A percentile compares a stretch with the other conserved stretches of the same genome.
phyloP scores from a whole-genome alignment of 2,888 invertebrate genomes.

The Pseudeuparius sepicola region DNA sequence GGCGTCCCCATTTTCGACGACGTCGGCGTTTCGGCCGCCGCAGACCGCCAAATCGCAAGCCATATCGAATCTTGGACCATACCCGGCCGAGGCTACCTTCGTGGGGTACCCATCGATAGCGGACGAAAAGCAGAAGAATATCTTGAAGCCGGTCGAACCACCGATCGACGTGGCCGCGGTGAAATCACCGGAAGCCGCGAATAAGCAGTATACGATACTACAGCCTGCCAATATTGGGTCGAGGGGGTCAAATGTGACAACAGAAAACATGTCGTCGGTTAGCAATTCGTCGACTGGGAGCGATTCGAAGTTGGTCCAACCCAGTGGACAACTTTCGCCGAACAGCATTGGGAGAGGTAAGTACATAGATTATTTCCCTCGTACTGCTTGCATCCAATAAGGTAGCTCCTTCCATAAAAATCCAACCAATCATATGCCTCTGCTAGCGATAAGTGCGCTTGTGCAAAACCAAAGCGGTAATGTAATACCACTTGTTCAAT shows the following conservation, averaged over 20 bases:
- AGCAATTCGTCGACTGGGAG: slow-evolving; percentile 17
- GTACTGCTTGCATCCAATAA: too few species aligned
- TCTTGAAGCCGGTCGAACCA: slow-evolving; percentile 37
- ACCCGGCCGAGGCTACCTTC: slow-evolving; percentile 63
- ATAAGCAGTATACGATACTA: slow-evolving; percentile 79
- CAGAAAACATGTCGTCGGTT: slow-evolving; percentile 51
- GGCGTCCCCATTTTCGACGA: slow-evolving; percentile 50
- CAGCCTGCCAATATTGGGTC: slow-evolving; percentile 76
- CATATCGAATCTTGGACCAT: slow-evolving; percentile 47
- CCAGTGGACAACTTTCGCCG: slow-evolving; percentile 56
- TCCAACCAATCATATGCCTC: too few species aligned
- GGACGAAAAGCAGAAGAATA: slow-evolving; percentile 41
- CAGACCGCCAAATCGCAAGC: slow-evolving; percentile 34
- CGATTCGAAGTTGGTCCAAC: slow-evolving; percentile 23
- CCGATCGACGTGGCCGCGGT: slow-evolving; percentile 29
- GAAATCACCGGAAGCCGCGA: slow-evolving; percentile 41
- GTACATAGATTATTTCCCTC: too few species aligned
- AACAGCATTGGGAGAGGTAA: slow-evolving; percentile 70
- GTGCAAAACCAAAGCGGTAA: too few species aligned
- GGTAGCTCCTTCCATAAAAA: too few species aligned
- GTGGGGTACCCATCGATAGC: slow-evolving; percentile 55
- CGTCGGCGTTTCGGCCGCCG: slow-evolving; percentile 71
- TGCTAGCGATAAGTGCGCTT: too few species aligned
- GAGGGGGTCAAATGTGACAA: slow-evolving; percentile 70
- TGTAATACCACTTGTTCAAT: too few species aligned